phyloP scores from a whole-genome alignment of 2,888 invertebrate genomes.

The Oeneis ivallda region DNA sequence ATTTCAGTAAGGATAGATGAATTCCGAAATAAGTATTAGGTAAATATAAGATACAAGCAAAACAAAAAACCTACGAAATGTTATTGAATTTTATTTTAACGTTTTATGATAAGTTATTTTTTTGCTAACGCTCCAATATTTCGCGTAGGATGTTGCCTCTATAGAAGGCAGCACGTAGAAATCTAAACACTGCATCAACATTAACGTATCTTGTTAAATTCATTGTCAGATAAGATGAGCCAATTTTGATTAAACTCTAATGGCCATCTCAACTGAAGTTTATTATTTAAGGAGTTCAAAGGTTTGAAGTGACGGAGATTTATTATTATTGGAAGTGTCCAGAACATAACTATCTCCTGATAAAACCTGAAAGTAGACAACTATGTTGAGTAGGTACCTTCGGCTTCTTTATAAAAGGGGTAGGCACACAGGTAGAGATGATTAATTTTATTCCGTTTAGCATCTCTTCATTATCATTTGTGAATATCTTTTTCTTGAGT shows the following conservation, averaged over 20 bases:
- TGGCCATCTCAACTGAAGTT: conserved; percentile 51
- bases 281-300: conserved; percentile 67
- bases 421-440: neutral
- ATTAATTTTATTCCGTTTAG: conserved; percentile 11
- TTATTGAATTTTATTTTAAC: neutral
- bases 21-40: no score
- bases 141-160: conserved; percentile 36
- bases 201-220: conserved; percentile 53
- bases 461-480: conserved; percentile 19
- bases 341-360: conserved; percentile 9
- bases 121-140: conserved; percentile 26
- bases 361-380: conserved; percentile 21
- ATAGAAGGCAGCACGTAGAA: conserved; percentile 36
- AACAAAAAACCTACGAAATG: no score
- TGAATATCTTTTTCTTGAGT: neutral
- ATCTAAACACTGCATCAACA: conserved; percentile 51
- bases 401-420: neutral
- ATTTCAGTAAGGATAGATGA: no score
- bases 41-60: no score
- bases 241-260: conserved; percentile 60
- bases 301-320: conserved; percentile 61
- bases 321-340: conserved; percentile 45
- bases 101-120: conserved; percentile 21
- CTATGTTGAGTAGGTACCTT: conserved; percentile 1
- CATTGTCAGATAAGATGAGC: conserved; percentile 60